Base-by-base conservation (phyloP, 1,140 invertebrate species). In the Geopemphigus sp. region DNA sequence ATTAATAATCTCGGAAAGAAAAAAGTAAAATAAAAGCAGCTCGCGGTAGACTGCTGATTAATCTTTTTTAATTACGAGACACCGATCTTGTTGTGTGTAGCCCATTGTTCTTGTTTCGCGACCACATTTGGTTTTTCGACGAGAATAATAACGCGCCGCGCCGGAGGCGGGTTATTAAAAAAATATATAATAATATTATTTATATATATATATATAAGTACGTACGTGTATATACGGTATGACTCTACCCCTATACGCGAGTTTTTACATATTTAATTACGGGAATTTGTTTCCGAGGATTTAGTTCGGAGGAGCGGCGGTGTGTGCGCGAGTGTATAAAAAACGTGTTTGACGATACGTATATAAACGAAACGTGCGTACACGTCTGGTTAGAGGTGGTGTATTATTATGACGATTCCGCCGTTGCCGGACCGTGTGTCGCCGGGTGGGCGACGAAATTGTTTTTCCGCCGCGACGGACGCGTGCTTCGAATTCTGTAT, bases 61-160 rank as follows among this genome's bases (percentile, higher is more conserved):
- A 78, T 78, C 74, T 78, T 78, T 78, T 78, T 78, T 78, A 78
- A 78, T 78, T 78, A 78, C 57, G 39, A 78, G 54, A 76, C 73
- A 45, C 73, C 74, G 74, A 78, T 78, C 74, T 78, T 29, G 74
- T 78, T 45, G 24, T 24, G 53, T 61, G 24, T 61, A 61, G 56
- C 39, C 39, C 22, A 63, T 63, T 63, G 39, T 61, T 50, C 15
- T 50, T 78, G 57, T 63, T 78, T 78, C 39, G 74, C 74, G 74
- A 61, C 74, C 74, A 26, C 74, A 50, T 78, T 78, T 47, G 74
- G 56, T 39, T 59, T 57, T 45, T 24, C 57, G 39, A 78, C 72
- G 24, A 56, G 29, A 59, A 76, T 76, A 39, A 59, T 76, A 14
- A n/a, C 11, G 26, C 54, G 54, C 12, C n/a, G 32, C 45, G 39